Conservation (phyloP, 2,797 vertebrate genomes). For the Etheostoma nigrum region DNA sequence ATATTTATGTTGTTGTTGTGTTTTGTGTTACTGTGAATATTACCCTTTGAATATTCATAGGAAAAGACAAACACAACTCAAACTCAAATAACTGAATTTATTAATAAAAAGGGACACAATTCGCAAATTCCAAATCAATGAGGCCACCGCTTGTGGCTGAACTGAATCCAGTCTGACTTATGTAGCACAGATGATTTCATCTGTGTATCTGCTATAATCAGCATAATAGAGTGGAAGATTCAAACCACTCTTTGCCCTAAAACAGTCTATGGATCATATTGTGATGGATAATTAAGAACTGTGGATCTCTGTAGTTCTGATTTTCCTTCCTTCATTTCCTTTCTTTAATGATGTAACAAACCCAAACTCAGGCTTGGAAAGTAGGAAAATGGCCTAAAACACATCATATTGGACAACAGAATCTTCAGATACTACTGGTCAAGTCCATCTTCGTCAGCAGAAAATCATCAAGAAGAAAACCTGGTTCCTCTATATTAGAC, state of each 20-base stretch:
- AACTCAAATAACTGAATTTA: slow-evolving; percentile 37
- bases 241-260: neutral
- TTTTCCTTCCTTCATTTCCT: neutral
- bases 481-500: neutral
- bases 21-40: slow-evolving; percentile 13
- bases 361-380: neutral
- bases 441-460: neutral
- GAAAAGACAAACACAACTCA: slow-evolving; percentile 28
- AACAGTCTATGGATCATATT: neutral
- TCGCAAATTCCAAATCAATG: slow-evolving; percentile 48
- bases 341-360: neutral
- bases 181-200: slow-evolving; percentile 36
- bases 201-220: slow-evolving; percentile 4
- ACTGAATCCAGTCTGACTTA: slow-evolving; percentile 30
- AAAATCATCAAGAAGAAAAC: neutral
- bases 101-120: slow-evolving; percentile 49
- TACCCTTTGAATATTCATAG: slow-evolving; percentile 10
- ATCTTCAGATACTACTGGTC: neutral
- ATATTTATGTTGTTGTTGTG: slow-evolving; percentile 3
- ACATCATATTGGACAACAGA: neutral
- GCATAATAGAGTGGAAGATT: neutral
- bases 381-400: neutral
- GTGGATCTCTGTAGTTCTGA: neutral
- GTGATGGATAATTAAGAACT: neutral
- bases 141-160: slow-evolving; percentile 34